Conservation (phyloP, 2,113 vertebrate genomes). For the Paramisgurnus dabryanus region DNA sequence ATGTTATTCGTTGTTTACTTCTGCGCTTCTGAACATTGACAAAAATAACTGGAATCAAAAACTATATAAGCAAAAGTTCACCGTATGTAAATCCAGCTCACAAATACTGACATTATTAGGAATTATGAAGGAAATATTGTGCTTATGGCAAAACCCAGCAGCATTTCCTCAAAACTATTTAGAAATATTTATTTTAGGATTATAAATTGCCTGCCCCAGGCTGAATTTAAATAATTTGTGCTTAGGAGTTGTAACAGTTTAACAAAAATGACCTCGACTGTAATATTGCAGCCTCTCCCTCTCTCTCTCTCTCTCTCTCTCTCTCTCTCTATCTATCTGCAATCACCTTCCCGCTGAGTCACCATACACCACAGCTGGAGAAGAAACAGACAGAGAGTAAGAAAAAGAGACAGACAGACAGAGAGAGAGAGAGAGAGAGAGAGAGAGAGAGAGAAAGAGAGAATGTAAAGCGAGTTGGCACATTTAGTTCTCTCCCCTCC, state of each 20-base stretch:
- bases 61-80: too few relatives aligned
- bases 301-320: background rate
- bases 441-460: constrained; percentile 3
- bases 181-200: constrained; percentile 75
- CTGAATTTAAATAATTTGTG: constrained; percentile 66
- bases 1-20: too few relatives aligned
- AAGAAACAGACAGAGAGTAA: background rate
- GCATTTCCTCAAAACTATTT: constrained; percentile 68
- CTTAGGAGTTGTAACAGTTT: constrained; percentile 66
- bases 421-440: background rate
- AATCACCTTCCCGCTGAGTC: constrained; percentile 27
- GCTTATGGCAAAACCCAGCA: constrained; percentile 59
- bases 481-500: constrained; percentile 2
- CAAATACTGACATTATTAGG: background rate
- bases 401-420: background rate
- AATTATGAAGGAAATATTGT: constrained; percentile 63
- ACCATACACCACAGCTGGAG: constrained; percentile 34
- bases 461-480: constrained; percentile 27
- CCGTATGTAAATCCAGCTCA: background rate
- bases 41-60: too few relatives aligned
- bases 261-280: constrained; percentile 67
- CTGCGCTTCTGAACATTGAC: too few relatives aligned
- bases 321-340: background rate
- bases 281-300: constrained; percentile 58
- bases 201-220: constrained; percentile 72